Percentiles rank a stretch among this genome's conserved stretches.
phyloP scores from a whole-genome alignment of 2,888 invertebrate genomes.

The Rosalia funebris region DNA sequence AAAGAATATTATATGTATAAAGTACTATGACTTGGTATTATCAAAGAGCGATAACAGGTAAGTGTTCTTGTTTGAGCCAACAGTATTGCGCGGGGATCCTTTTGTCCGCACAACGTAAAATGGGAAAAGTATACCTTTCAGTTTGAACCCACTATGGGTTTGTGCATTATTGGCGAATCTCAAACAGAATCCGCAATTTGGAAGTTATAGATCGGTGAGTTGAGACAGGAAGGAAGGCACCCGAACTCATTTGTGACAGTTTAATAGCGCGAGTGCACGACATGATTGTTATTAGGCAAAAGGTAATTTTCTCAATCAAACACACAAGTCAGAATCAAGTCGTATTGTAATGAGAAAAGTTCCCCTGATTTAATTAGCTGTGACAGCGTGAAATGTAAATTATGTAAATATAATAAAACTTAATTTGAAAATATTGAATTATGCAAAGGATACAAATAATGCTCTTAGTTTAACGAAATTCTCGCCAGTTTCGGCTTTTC shows the following conservation, averaged over 20 bases:
- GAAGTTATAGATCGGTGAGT: constrained; percentile 31
- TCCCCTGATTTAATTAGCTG: constrained; percentile 54
- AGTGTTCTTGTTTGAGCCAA: too few relatives aligned
- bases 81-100: neutral
- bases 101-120: neutral
- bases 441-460: constrained; percentile 49
- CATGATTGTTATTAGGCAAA: constrained; percentile 35
- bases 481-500: constrained; percentile 6
- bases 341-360: constrained; percentile 54
- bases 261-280: constrained; percentile 29
- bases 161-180: constrained; percentile 28
- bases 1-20: too few relatives aligned
- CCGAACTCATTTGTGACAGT: constrained; percentile 32
- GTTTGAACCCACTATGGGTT: neutral
- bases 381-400: constrained; percentile 55
- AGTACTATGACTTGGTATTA: too few relatives aligned
- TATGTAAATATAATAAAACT: constrained; percentile 55
- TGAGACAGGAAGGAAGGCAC: constrained; percentile 30
- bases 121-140: neutral
- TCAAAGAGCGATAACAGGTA: too few relatives aligned
- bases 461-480: constrained; percentile 26
- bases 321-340: constrained; percentile 46
- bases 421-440: constrained; percentile 54
- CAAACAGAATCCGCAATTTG: constrained; percentile 26
- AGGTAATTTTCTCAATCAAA: constrained; percentile 48